Evolutionary conservation across 2,113 vertebrate species (phyloP).

Genomic region (Pedetes capensis): DNA sequence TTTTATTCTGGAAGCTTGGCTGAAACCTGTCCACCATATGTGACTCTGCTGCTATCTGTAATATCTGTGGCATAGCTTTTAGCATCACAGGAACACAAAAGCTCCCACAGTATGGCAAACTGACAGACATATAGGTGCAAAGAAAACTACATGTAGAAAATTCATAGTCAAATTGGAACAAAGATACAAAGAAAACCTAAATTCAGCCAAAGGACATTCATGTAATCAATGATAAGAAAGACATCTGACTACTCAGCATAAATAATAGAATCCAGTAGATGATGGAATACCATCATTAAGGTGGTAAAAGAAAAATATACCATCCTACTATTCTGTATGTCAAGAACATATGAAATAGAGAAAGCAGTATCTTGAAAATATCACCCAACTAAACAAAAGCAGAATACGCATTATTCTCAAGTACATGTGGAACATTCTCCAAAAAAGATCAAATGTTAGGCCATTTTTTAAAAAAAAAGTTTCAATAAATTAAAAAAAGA

Average conservation of each 20-base stretch:
- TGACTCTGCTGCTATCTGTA: no score
- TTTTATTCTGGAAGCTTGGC: no score
- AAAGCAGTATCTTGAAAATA: background rate
- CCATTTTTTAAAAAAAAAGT: background rate
- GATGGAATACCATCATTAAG: background rate
- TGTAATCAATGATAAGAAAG: background rate
- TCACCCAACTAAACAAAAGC: background rate
- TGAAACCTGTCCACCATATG: no score
- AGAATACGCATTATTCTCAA: background rate
- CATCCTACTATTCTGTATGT: background rate
- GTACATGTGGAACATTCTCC: background rate
- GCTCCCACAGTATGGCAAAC: no score
- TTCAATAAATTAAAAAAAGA: background rate
- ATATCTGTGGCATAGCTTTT: no score
- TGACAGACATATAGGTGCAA: no score
- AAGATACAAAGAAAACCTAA: background rate
- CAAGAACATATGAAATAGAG: background rate
- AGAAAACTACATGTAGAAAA: background rate
- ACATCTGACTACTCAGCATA: background rate
- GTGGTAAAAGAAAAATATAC: background rate
- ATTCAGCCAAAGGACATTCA: background rate
- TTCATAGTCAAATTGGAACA: background rate
- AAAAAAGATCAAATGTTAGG: background rate
- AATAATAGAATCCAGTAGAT: background rate
- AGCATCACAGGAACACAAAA: no score